Base-by-base conservation (phyloP, 2,797 vertebrate genomes). In the Platalea minor region DNA sequence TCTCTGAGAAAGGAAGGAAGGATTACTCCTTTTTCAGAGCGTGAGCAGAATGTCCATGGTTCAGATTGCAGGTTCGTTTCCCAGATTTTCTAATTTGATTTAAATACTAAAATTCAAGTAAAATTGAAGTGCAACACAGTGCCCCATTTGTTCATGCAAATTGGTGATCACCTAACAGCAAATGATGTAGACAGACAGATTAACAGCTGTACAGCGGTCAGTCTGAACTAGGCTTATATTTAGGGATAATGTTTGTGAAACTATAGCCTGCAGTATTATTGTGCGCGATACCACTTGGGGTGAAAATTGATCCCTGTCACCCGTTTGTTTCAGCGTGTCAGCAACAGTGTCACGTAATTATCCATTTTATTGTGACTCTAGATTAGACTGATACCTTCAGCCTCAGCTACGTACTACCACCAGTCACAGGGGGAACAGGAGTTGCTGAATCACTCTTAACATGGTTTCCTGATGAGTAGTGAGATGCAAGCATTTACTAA, bases 111-210 rank as follows among this genome's bases (percentile, higher is more conserved):
- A 68, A 28, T 45, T 26, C 37, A 37, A 50, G 18, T 29, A 37
- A 33, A 77, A 61, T 0, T 19, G 19, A 50, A 77, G 46, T 11
- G 33, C 51, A 76, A 17, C 26, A 21, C 5, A 2, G 63, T 2
- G 1, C 26, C 21, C 17, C 13, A 5, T 50, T 15, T 41, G 17
- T 21, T 46, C 23, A 6, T 39, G 16, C 6, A 16, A 39, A 29
- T 2, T 26, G 21, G 14, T 20, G 64, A n/a, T 28, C 69, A 48
- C 68, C n/a, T 51, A 53, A 29, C 24, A 74, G 39, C 45, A 21
- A 5, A 0, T 29, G 14, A 12, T 20, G 43, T 9, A 5, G 1
- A 14, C 37, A 0, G 3, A 28, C n/a, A 39, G 28, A 7, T n/a
- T 3, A 25, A 50, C 33, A 43, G 18, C 48, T 15, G 31, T 50